phyloP scores from a whole-genome alignment of 2,797 vertebrate genomes.

The Benthosema pterotum region DNA sequence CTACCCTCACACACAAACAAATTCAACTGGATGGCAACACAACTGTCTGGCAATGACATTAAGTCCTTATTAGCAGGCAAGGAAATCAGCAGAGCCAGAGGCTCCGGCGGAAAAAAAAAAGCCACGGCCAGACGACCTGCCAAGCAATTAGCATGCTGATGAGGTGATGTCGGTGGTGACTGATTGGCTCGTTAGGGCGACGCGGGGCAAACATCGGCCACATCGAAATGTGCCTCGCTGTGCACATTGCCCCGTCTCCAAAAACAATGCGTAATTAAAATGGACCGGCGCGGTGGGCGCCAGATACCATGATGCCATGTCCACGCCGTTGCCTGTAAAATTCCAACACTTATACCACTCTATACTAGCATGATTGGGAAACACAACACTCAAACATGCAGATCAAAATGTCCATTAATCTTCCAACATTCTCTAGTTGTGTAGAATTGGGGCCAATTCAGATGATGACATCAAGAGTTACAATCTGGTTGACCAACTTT shows the following conservation, averaged over 20 bases:
- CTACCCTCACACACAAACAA: not conserved
- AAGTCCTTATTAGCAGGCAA: not conserved
- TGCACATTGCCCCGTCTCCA: not conserved
- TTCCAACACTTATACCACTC: no score
- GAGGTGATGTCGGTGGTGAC: not conserved
- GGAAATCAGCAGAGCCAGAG: not conserved
- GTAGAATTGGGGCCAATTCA: no score
- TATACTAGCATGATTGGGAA: no score
- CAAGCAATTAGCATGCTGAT: constrained; percentile 6
- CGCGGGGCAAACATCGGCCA: not conserved
- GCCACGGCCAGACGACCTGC: not conserved
- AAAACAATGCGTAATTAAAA: not conserved
- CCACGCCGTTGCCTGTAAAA: no score
- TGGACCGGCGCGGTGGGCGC: not conserved
- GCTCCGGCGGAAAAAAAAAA: not conserved
- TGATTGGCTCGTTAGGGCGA: not conserved
- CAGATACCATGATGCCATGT: no score
- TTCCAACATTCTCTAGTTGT: no score
- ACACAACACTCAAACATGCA: no score
- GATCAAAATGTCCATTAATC: no score
- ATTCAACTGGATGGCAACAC: not conserved
- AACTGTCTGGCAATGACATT: not conserved
- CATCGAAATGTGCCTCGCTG: not conserved
- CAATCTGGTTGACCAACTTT: no score
- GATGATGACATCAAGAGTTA: no score